Conservation (phyloP, 2,113 vertebrate genomes). For the Ardeotis arabs region DNA sequence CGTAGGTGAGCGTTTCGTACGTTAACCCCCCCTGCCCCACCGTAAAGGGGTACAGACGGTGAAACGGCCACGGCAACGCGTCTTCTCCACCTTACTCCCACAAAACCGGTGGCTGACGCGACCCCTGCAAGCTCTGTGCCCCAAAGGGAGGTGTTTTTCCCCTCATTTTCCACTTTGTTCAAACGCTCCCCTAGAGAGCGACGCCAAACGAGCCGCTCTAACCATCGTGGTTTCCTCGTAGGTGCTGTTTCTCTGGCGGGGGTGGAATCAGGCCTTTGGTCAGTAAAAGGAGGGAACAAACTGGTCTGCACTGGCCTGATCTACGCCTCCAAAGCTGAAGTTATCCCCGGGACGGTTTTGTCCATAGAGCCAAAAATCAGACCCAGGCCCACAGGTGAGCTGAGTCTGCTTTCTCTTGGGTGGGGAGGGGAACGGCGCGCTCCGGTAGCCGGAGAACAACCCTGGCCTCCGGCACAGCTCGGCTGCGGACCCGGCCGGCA, state of each 20-base stretch:
- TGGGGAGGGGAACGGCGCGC: accelerated
- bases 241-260: slow-evolving; percentile 84
- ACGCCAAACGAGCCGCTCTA: accelerated
- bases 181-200: not conserved
- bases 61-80: not conserved
- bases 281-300: slow-evolving; percentile 92
- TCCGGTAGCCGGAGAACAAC: not conserved
- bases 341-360: slow-evolving; percentile 83
- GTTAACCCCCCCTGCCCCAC: not conserved
- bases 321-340: slow-evolving; percentile 84
- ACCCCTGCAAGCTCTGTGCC: not conserved
- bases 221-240: not conserved
- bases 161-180: not conserved
- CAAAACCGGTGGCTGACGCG: not conserved
- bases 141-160: not conserved
- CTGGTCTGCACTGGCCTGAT: slow-evolving; percentile 87
- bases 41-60: too few species aligned
- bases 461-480: accelerated
- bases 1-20: slow-evolving; percentile 78
- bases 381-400: slow-evolving; percentile 78
- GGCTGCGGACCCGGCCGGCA: not conserved
- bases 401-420: not conserved
- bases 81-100: not conserved
- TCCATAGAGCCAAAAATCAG: slow-evolving; percentile 81
- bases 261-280: slow-evolving; percentile 84